Evolutionary conservation across 1,140 invertebrate genomes (phyloP), one percentile per base, ranked within the genome.

Genomic region (Drosophila serrata): DNA sequence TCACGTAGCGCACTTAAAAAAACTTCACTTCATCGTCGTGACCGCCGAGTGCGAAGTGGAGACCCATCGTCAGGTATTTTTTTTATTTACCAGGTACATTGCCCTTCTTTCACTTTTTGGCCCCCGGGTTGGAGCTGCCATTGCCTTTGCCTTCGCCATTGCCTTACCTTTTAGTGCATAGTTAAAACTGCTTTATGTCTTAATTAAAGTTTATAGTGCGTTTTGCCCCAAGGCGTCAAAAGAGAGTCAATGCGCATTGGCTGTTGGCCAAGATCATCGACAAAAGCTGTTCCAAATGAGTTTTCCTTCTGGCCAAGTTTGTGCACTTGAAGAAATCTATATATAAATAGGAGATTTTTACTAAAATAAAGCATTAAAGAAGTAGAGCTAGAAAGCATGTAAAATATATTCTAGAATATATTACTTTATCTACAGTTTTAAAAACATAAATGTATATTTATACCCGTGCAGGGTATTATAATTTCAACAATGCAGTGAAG

Each of bases 151-250:
- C n/a, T n/a, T n/a, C n/a, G 13, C 19, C 17, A 35, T 35, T 11
- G 33, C 31, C 11, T 53, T 24, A 37, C 39, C 64, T 82, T 87
- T 78, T 82, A 87, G 84, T 87, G 63, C 80, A 87, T 67, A 78
- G 84, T 88, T 87, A 87, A 87, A 80, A 69, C 68, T 72, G 87
- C 70, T 87, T 87, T 88, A 87, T 87, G 84, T 87, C 84, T 87
- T 87, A 87, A 87, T 87, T 87, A 87, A 88, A 88, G 84, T 87
- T 87, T 88, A 87, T 84, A 87, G 84, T 68, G 61, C 80, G 65
- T 75, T 77, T 61, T 79, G 64, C 35, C 79, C 73, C 79, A 77
- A 88, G 84, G 84, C 84, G 84, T 87, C 85, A 87, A 87, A 87
- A 86, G 75, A 87, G 80, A 82, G 84, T 82, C 74, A 75, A 70